Evolutionary conservation across 2,113 vertebrate genomes (phyloP), one percentile per base, ranked within the genome.

Genomic region (Antennarius striatus): DNA sequence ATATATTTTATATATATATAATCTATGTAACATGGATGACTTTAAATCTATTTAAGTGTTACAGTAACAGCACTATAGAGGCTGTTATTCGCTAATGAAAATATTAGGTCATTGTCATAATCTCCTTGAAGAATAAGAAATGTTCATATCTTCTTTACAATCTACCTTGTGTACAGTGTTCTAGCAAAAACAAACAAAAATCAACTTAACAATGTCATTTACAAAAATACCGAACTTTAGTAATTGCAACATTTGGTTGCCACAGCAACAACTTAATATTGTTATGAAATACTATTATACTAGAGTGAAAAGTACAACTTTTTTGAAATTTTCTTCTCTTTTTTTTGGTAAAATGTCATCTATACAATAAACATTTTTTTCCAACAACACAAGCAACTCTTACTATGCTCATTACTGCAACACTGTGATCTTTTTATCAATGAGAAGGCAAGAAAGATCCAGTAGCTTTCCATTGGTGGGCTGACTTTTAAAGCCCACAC

Each of bases 171-270:
- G 71, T 90, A 84, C 88, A 91, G 84, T 88, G 88, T 90, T 86
- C 87, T 86, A 92, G 77, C 77, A 91, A 89, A 75, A 81, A 86
- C 54, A 81, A 83, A 80, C 73, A 81, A 77, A 75, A 87, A 63
- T 63, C 67, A 88, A 90, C 87, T 84, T 78, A 93, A 89, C 77
- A 74, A 92, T 88, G 88, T 90, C 72, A 90, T 92, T 93, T 93
- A 93, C 90, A 93, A 92, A 93, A 93, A 92, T 92, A 93, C 91
- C 86, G 51, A 91, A 91, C 88, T 92, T 89, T 92, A 92, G 90
- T 91, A 88, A 87, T 85, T 84, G 90, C 89, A 91, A 92, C 91
- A 85, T 87, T 86, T 86, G 83, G 90, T 90, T 90, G 92, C 90
- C 90, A 92, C 89, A 59, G 91, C 92, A 92, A 92, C 91, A 92